These are phyloP conservation scores for Tribolium castaneum DNA, from an alignment of 1,140 invertebrate genomes.

Conservation along the genomic window DNA sequence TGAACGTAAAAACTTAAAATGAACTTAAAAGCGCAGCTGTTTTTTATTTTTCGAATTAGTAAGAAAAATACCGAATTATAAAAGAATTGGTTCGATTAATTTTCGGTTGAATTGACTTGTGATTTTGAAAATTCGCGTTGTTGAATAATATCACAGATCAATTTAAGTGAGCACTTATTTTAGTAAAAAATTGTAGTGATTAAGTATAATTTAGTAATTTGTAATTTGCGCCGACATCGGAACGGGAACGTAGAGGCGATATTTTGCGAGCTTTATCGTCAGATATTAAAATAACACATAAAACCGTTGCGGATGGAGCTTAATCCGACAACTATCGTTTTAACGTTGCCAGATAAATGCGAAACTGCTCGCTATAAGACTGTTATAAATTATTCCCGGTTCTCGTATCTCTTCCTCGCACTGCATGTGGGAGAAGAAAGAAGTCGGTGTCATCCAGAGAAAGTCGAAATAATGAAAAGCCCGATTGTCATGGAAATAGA, in stretches of 20 bases:
- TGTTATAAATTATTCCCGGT: slow-evolving; percentile 10
- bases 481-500: slow-evolving; percentile 50
- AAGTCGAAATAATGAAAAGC: slow-evolving; percentile 34
- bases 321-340: slow-evolving; percentile 28
- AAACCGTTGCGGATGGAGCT: slow-evolving; percentile 31
- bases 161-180: too few relatives aligned
- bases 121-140: too few relatives aligned
- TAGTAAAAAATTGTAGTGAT: too few relatives aligned
- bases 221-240: neutral
- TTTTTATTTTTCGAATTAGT: too few relatives aligned
- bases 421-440: slow-evolving; percentile 16
- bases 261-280: slow-evolving; percentile 5
- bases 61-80: too few relatives aligned
- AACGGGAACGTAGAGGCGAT: neutral
- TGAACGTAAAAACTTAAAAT: too few relatives aligned
- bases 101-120: too few relatives aligned
- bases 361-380: slow-evolving; percentile 19
- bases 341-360: slow-evolving; percentile 29
- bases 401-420: neutral
- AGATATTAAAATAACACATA: slow-evolving; percentile 33
- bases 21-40: too few relatives aligned
- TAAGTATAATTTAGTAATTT: neutral
- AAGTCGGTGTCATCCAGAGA: slow-evolving; percentile 14
- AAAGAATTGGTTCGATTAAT: too few relatives aligned
- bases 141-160: too few relatives aligned